Percentiles rank a stretch among this genome's conserved stretches.
Evolutionary conservation across 2,797 vertebrate species (phyloP).

Genomic region (Xyrichtys novacula): DNA sequence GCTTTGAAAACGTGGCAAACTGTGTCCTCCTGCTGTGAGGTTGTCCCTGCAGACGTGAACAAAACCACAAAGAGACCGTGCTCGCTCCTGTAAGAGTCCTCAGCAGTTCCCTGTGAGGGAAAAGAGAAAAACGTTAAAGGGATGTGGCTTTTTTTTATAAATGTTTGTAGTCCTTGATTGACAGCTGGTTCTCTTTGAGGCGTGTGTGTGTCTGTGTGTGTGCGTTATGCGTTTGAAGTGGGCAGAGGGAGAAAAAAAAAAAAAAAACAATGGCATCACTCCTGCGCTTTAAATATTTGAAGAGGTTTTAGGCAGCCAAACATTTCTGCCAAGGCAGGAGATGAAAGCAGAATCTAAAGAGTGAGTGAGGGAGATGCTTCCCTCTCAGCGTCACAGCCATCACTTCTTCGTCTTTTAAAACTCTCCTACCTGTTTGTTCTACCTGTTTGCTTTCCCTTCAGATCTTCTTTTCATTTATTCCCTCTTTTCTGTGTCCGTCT

Average conservation of each 20-base stretch:
- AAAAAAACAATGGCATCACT: constrained; percentile 59
- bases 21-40: constrained; percentile 28
- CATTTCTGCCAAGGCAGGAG: constrained; percentile 44
- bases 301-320: constrained; percentile 64
- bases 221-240: constrained; percentile 57
- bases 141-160: constrained; percentile 11
- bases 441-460: constrained; percentile 26
- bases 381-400: constrained; percentile 9
- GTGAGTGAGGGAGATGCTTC: constrained; percentile 17
- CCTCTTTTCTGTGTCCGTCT: constrained; percentile 9
- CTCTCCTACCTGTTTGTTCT: constrained; percentile 14
- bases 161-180: constrained; percentile 60
- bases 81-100: constrained; percentile 13
- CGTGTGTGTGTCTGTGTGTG: constrained; percentile 23
- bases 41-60: not conserved
- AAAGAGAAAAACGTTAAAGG: constrained; percentile 40
- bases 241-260: constrained; percentile 48
- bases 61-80: constrained; percentile 26
- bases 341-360: constrained; percentile 45
- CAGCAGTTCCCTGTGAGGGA: constrained; percentile 10
- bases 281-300: constrained; percentile 69
- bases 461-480: not conserved
- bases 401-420: constrained; percentile 5
- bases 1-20: constrained; percentile 25
- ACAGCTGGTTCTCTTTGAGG: constrained; percentile 58